Evolutionary conservation across 2,113 vertebrate genomes (phyloP), one percentile per base, ranked within the genome.

Genomic region (Clarias macrocephalus): DNA sequence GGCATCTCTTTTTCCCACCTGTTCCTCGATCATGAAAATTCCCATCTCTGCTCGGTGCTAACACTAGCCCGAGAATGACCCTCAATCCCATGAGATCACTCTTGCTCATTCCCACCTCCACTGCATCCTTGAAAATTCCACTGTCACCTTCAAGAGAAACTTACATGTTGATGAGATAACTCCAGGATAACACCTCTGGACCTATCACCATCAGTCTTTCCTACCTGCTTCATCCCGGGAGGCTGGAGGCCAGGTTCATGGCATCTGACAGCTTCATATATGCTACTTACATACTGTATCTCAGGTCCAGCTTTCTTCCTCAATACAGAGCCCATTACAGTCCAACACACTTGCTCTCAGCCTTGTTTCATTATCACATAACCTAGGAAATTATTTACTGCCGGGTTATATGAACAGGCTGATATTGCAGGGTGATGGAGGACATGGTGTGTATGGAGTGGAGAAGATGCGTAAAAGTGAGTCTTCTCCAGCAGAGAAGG

Each of bases 261-360:
- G 54, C 52, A 21, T 59, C 56, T 60, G 56, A 80, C 79, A 80
- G 54, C 79, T 80, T 80, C 79, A 80, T 80, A 60, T 60, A 28
- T 80, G 15, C 28, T 30, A 12, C 0, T 18, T 56, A 60, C 8
- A 33, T 8, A 3, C 33, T 33, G 2, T 33, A 33, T 80, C 56
- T 80, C 79, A 80, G 56, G 56, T 60, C 79, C 79, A 23, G 79
- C 16, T 37, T 28, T 21, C 18, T 60, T 16, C 54, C 15, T 80
- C 54, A 59, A 30, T 9, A 80, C 79, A 33, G 28, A 37, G 9
- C 28, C 11, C 3, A 80, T 60, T 54, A 77, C 3, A 19, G 25
- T 75, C 72, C 12, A 57, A 18, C 56, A 21, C 79, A 12, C 8
- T 33, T 9, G 30, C 33, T 33, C 33, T 33, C 33, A 33, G 59